Evolutionary conservation across 2,113 vertebrate genomes (phyloP).

Genomic region (Zosterops japonicus): DNA sequence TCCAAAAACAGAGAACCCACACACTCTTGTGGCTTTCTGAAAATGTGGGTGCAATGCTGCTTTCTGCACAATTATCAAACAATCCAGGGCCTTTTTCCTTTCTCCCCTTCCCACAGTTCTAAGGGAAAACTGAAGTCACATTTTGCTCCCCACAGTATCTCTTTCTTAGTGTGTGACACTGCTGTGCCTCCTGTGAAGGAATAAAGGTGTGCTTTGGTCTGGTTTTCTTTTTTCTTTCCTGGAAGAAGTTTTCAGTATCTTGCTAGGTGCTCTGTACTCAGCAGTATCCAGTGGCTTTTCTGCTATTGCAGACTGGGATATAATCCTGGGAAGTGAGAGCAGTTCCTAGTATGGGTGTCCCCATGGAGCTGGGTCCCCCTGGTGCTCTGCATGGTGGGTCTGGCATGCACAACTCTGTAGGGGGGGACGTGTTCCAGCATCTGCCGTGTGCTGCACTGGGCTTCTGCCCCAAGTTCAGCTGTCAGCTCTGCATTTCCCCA

Average conservation of each 20-base stretch:
- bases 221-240: not conserved
- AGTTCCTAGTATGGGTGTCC: not conserved
- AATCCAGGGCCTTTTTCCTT: not conserved
- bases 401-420: rapidly evolving
- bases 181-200: not conserved
- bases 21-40: constrained; percentile 11
- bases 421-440: not conserved
- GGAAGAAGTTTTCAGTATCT: not conserved
- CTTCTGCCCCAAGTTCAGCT: not conserved
- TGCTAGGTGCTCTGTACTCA: not conserved
- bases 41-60: not conserved
- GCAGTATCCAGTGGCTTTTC: not conserved
- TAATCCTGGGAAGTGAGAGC: not conserved
- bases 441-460: not conserved
- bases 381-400: not conserved
- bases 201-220: not conserved
- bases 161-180: rapidly evolving
- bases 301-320: not conserved
- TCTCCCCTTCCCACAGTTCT: not conserved
- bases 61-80: not conserved
- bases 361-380: not conserved
- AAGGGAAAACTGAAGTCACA: not conserved
- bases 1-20: constrained; percentile 50
- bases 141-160: not conserved
- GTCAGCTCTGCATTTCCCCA: not conserved